Percentiles rank a stretch among this genome's conserved stretches.
Conservation (phyloP, 2,888 invertebrate genomes). For the Julus scanicus region DNA sequence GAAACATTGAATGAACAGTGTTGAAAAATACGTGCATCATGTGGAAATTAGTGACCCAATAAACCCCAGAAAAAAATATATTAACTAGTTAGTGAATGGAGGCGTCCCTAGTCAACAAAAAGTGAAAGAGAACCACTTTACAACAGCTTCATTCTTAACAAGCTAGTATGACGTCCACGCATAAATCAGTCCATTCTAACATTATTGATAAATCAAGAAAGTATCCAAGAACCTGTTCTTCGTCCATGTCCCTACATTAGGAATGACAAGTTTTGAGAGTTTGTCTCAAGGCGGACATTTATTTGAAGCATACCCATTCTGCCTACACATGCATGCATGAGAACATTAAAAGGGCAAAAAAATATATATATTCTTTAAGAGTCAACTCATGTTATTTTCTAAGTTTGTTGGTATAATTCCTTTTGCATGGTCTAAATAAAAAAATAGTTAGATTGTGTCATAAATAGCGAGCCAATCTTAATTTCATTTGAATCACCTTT, state of each 20-base stretch:
- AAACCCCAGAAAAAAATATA: neutral
- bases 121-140: slow-evolving; percentile 3
- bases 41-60: slow-evolving; percentile 2
- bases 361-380: neutral
- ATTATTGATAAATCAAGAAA: slow-evolving; percentile 2
- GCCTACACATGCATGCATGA: neutral
- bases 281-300: neutral
- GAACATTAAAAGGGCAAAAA: neutral
- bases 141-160: neutral
- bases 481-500: slow-evolving; percentile 23
- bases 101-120: neutral
- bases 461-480: slow-evolving; percentile 7
- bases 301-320: slow-evolving; percentile 7
- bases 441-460: slow-evolving; percentile 27
- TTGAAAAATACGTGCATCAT: neutral
- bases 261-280: slow-evolving; percentile 28
- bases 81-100: neutral
- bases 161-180: neutral
- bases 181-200: slow-evolving; percentile 22
- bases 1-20: neutral
- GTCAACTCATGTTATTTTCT: slow-evolving; percentile 6
- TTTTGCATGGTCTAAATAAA: neutral
- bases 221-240: neutral
- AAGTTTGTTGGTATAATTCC: slow-evolving; percentile 15
- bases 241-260: neutral